phyloP scores from a whole-genome alignment of 2,113 vertebrate genomes.

The Protobothrops mucrosquamatus region DNA sequence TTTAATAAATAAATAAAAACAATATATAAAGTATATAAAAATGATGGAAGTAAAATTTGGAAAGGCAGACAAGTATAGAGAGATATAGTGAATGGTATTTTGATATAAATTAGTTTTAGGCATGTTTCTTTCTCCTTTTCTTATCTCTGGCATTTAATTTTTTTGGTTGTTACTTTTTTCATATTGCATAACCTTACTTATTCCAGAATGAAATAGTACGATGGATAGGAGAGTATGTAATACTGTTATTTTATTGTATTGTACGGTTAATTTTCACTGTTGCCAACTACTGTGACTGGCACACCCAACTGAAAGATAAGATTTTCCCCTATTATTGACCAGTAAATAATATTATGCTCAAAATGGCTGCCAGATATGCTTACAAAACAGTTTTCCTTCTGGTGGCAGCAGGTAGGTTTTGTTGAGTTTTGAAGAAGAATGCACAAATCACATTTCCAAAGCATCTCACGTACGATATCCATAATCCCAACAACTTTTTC shows the following conservation, averaged over 20 bases:
- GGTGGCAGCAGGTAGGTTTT: neutral
- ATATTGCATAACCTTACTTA: neutral
- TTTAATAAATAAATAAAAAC: neutral
- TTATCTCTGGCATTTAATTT: neutral
- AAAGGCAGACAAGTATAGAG: neutral
- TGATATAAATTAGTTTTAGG: neutral
- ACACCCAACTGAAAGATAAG: neutral
- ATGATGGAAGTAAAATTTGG: neutral
- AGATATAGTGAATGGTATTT: neutral
- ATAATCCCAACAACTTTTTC: neutral
- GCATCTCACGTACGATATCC: neutral
- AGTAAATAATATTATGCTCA: neutral
- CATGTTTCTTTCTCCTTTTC: neutral
- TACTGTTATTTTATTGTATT: neutral
- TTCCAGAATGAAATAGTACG: neutral
- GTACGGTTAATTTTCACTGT: neutral
- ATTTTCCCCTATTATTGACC: neutral
- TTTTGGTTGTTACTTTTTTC: neutral
- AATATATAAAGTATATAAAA: neutral
- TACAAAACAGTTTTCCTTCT: neutral
- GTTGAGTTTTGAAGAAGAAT: neutral
- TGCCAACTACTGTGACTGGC: neutral
- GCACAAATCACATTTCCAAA: neutral
- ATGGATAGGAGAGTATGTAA: neutral
- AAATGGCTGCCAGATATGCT: neutral